phyloP scores from a whole-genome alignment of 2,888 invertebrate genomes.

The Eupithecia tripunctaria region DNA sequence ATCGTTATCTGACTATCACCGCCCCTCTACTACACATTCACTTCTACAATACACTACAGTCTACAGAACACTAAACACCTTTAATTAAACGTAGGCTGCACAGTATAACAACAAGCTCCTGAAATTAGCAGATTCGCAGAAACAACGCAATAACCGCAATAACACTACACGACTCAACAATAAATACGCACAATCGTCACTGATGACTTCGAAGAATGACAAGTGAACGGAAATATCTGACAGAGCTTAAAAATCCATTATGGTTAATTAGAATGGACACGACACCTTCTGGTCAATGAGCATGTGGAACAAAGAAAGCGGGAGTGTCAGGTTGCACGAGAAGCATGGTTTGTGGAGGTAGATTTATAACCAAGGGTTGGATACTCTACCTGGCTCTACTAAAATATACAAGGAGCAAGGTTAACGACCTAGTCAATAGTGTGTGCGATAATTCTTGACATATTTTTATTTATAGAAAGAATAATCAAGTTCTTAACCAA shows the following conservation, averaged over 20 bases:
- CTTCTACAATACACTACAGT: conserved; percentile 45
- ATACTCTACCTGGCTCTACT: not conserved
- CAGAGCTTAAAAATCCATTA: conserved; percentile 45
- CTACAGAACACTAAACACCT: conserved; percentile 37
- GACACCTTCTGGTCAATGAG: conserved; percentile 54
- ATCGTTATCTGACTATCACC: conserved; percentile 75
- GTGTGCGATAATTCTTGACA: not conserved
- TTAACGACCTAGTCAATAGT: too few relatives aligned
- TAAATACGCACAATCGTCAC: conserved; percentile 9
- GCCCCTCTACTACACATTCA: conserved; percentile 66
- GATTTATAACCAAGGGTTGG: not conserved
- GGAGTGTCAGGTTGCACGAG: conserved; percentile 46
- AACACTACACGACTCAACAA: not conserved
- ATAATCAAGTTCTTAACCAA: not conserved
- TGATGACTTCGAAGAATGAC: conserved; percentile 33
- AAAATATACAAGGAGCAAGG: not conserved
- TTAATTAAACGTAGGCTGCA: not conserved
- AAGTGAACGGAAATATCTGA: conserved; percentile 29
- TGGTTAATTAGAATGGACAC: conserved; percentile 53
- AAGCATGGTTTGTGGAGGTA: not conserved
- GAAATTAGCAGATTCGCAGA: conserved; percentile 25
- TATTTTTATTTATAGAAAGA: not conserved
- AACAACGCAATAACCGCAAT: conserved; percentile 7
- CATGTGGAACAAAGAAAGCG: conserved; percentile 62
- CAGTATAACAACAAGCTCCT: conserved; percentile 34